phyloP scores from a whole-genome alignment of 2,888 invertebrate genomes.

The Tubulanus polymorphus region DNA sequence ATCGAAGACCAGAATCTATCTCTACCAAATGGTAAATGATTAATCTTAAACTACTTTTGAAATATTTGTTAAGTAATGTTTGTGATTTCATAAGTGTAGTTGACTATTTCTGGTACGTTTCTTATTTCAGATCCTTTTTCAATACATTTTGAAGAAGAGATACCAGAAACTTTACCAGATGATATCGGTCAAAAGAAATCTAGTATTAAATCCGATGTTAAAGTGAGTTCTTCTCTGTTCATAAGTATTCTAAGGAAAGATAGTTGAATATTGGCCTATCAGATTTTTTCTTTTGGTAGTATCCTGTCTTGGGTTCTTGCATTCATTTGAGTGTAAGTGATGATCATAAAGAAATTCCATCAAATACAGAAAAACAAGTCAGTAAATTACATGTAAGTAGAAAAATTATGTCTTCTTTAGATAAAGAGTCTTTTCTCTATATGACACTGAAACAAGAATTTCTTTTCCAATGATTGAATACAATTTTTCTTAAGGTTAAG shows the following conservation, averaged over 20 bases:
- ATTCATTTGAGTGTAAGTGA: constrained; percentile 14
- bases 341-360: constrained; percentile 13
- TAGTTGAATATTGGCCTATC: not conserved
- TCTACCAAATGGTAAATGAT: not conserved
- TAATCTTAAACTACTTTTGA: not conserved
- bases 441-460: not conserved
- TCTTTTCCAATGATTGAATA: not conserved
- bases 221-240: too few species aligned
- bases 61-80: not conserved
- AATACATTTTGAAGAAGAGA: constrained; percentile 39
- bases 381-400: constrained; percentile 33
- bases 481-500: constrained; percentile 28
- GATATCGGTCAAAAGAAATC: constrained; percentile 15
- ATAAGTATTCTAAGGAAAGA: not conserved
- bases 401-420: not conserved
- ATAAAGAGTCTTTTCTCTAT: not conserved
- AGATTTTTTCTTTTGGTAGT: not conserved
- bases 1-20: not conserved
- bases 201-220: not conserved
- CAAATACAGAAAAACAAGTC: constrained; percentile 25
- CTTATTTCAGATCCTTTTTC: constrained; percentile 57
- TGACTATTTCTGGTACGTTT: not conserved
- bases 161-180: constrained; percentile 27
- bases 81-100: not conserved
- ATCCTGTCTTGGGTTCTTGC: constrained; percentile 11